These are phyloP conservation scores for Hemicordylus capensis DNA, from an alignment of 2,113 vertebrate species.

Conservation along the genomic window DNA sequence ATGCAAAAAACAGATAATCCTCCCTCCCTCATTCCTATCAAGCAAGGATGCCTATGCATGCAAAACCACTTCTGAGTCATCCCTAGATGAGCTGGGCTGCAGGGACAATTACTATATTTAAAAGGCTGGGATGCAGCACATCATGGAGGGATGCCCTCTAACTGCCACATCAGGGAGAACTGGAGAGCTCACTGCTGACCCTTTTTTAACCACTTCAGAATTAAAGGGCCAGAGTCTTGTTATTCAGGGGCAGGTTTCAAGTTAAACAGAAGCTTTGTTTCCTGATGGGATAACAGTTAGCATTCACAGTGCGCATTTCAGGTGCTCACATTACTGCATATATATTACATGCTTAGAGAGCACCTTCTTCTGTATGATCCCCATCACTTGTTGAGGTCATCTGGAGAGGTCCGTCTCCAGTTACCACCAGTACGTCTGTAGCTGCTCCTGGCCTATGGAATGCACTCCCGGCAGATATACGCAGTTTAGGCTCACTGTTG, in stretches of 20 bases:
- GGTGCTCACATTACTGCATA: not conserved
- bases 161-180: not conserved
- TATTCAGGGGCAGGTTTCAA: not conserved
- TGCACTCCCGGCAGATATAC: too few relatives aligned
- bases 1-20: rapidly evolving
- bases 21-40: not conserved
- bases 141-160: not conserved
- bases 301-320: not conserved
- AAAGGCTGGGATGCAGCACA: rapidly evolving
- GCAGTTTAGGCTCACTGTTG: too few relatives aligned
- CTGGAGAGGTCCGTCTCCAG: too few relatives aligned
- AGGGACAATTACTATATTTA: not conserved
- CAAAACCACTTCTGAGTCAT: conserved; percentile 48
- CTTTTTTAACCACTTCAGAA: not conserved
- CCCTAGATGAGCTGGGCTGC: not conserved
- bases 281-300: not conserved
- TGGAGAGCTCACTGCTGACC: not conserved
- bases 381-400: too few relatives aligned
- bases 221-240: not conserved
- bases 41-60: conserved; percentile 21
- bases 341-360: too few relatives aligned
- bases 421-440: too few relatives aligned
- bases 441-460: too few relatives aligned
- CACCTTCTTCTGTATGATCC: too few relatives aligned
- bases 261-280: not conserved